These are phyloP conservation scores for Lepidurus arcticus DNA, from an alignment of 1,140 invertebrate species.

Conservation along the genomic window DNA sequence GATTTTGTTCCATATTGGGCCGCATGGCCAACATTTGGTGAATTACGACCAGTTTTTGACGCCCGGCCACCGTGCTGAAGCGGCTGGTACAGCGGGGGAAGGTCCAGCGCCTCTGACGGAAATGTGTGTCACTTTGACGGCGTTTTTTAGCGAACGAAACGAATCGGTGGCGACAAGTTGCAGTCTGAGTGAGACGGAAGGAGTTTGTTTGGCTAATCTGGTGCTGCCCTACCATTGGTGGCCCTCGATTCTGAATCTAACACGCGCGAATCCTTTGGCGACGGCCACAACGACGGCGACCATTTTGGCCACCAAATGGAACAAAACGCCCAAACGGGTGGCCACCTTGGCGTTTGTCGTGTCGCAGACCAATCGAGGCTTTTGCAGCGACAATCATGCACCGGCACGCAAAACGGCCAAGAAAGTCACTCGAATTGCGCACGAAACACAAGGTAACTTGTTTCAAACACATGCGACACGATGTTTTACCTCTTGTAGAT, in stretches of 20 bases:
- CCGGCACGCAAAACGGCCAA: conserved; percentile 24
- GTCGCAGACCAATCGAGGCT: conserved; percentile 57
- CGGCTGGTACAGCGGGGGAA: conserved; percentile 44
- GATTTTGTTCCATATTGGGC: conserved; percentile 80
- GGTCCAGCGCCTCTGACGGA: conserved; percentile 33
- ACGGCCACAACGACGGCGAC: conserved; percentile 27
- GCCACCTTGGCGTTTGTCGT: conserved; percentile 77
- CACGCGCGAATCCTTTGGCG: conserved; percentile 34
- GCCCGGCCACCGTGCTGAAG: conserved; percentile 42
- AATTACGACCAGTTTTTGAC: conserved; percentile 50
- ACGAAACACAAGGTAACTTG: conserved; percentile 15
- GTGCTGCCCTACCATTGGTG: conserved; percentile 81
- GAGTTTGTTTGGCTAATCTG: conserved; percentile 74
- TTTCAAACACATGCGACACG: neutral
- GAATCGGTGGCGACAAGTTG: conserved; percentile 68
- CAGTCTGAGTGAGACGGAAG: conserved; percentile 79
- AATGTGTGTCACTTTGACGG: conserved; percentile 38
- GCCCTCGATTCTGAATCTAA: conserved; percentile 56
- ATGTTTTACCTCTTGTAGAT: neutral
- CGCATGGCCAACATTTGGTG: conserved; percentile 43
- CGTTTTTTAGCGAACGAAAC: conserved; percentile 38
- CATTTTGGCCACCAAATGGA: conserved; percentile 38
- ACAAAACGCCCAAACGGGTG: conserved; percentile 60
- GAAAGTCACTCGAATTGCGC: neutral
- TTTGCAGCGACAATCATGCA: conserved; percentile 38